Conservation (phyloP, 2,797 vertebrate genomes). For the Poeciliopsis turneri region DNA sequence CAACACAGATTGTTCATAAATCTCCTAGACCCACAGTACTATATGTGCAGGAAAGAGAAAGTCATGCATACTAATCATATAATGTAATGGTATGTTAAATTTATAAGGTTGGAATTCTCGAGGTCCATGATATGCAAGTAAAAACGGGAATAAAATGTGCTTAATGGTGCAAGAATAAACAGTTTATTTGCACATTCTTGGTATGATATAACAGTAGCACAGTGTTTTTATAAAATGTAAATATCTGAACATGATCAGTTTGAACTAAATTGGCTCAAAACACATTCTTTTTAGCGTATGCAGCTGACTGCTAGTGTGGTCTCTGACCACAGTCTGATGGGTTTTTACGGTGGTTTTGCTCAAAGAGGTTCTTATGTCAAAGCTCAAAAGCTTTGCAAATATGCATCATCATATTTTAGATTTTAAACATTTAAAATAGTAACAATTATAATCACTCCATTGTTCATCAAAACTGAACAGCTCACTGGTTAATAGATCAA, state of each 20-base stretch:
- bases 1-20: background rate
- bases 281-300: background rate
- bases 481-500: too few species aligned
- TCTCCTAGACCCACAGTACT: background rate
- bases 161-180: background rate
- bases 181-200: background rate
- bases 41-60: background rate
- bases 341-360: background rate
- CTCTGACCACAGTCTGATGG: background rate
- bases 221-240: too few species aligned
- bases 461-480: too few species aligned
- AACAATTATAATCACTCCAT: background rate
- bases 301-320: background rate
- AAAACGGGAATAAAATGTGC: background rate
- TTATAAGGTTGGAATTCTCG: background rate
- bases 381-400: background rate
- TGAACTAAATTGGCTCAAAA: background rate
- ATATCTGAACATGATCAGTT: background rate
- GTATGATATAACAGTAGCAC: background rate
- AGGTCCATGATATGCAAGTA: background rate
- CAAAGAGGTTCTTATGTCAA: background rate
- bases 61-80: background rate
- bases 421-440: background rate
- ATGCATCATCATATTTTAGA: background rate
- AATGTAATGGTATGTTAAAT: background rate